phyloP scores from a whole-genome alignment of 2,113 vertebrate species.

The Oxygymnocypris stewartii region DNA sequence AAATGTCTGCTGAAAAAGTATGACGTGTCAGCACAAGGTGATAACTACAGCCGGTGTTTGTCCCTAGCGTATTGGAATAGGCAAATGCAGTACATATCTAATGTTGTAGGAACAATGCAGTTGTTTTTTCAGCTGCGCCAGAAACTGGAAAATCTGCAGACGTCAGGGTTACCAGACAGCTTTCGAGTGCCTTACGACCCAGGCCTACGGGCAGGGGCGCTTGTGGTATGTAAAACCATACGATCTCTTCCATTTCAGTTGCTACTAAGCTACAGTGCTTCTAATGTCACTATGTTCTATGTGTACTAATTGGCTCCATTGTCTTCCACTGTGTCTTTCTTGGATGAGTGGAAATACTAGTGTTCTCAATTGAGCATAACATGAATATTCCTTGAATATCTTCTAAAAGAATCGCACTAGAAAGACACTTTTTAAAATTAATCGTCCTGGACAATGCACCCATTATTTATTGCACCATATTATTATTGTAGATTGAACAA shows the following conservation, averaged over 20 bases:
- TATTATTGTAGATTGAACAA: conserved; percentile 79
- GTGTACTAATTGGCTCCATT: not conserved
- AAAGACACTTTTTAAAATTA: too few species aligned
- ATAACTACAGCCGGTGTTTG: conserved; percentile 16
- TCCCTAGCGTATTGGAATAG: not conserved
- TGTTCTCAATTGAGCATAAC: not conserved
- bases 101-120: conserved; percentile 68
- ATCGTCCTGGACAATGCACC: too few species aligned
- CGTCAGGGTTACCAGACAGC: conserved; percentile 83
- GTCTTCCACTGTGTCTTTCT: not conserved
- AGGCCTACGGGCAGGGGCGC: conserved; percentile 87
- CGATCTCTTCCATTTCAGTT: not conserved
- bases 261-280: not conserved
- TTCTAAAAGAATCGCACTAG: too few species aligned
- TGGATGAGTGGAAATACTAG: too few species aligned
- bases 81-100: not conserved
- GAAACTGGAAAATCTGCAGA: conserved; percentile 91
- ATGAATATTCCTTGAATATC: not conserved
- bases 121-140: conserved; percentile 90
- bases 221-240: conserved; percentile 79
- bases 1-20: conserved; percentile 92
- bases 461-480: not conserved
- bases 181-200: conserved; percentile 96
- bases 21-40: conserved; percentile 94
- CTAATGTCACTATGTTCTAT: not conserved